Conservation (phyloP, 2,113 vertebrate genomes). For the Otis tarda region DNA sequence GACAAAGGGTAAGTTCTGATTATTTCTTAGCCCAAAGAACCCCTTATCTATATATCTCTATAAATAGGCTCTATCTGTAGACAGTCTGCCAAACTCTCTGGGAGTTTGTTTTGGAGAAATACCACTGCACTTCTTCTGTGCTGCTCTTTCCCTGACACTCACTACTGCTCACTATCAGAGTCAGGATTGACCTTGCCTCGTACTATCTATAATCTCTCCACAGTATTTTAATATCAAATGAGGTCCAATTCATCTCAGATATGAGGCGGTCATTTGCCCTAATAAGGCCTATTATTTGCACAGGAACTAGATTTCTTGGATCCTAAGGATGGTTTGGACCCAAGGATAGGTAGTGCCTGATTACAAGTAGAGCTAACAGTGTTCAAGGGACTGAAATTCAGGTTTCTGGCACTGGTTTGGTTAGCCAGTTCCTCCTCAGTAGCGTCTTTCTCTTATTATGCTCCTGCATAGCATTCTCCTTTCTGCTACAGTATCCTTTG, state of each 20-base stretch:
- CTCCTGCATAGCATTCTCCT: not conserved
- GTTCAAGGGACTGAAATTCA: not conserved
- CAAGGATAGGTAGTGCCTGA: not conserved
- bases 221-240: not conserved
- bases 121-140: not conserved
- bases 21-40: not conserved
- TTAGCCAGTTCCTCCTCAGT: not conserved
- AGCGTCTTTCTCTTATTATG: not conserved
- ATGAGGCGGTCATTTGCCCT: not conserved
- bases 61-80: not conserved
- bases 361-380: not conserved
- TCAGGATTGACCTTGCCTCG: not conserved
- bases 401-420: not conserved
- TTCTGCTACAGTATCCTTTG: not conserved
- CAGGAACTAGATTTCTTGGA: not conserved
- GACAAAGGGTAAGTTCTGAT: not conserved
- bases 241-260: not conserved
- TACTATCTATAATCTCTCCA: not conserved
- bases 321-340: not conserved
- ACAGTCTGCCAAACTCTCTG: not conserved
- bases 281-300: conserved; percentile 3
- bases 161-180: not conserved
- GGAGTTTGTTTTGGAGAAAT: not conserved
- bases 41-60: not conserved
- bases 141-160: not conserved